Evolutionary conservation across 2,797 vertebrate species (phyloP), one percentile per base, ranked within the genome.

Genomic region (Morus bassanus): DNA sequence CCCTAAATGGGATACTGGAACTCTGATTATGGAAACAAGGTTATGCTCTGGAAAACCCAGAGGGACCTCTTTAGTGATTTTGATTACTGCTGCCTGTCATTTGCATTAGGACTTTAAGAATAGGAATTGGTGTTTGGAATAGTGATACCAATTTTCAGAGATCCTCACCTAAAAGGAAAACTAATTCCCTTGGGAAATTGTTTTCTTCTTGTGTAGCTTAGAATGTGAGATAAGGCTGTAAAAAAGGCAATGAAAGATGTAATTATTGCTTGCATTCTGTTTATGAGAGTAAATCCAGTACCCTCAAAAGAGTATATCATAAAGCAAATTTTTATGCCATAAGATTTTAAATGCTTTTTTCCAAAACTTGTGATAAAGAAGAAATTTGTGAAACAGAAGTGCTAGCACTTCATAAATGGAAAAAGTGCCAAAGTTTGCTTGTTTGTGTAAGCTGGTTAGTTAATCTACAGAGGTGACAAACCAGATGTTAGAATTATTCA

Each of bases 21-120:
- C 64, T 96, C 82, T 91, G 74, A 93, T 93, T 95, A 89, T 82
- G 74, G 94, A 94, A 96, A 87, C 61, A 85, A 56, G 84, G 95
- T 96, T 24, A 0, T 37, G 50, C 0, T 12, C 61, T 89, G 76
- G 73, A 80, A 95, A 96, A 60, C 92, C 85, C 88, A 77, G 69
- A 68, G 93, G 81, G 90, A 96, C 37, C 30, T 84, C 89, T 88
- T 70, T 41, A 95, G 79, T 93, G 90, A 76, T 96, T 93, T 91
- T 86, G 93, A 95, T 95, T 94, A 81, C 73, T 80, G 73, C 91
- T 88, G 85, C 73, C 69, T 97, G 91, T 94, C 88, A 92, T 91
- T 95, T 93, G 91, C 0, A 0, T 88, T 85, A 91, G 65, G 61
- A 74, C 95, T 96, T 95, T 95, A 88, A 95, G 95, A 95, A 80